Evolutionary conservation across 2,113 vertebrate species (phyloP), one percentile per base, ranked within the genome.

Genomic region (Danionella cerebrum): DNA sequence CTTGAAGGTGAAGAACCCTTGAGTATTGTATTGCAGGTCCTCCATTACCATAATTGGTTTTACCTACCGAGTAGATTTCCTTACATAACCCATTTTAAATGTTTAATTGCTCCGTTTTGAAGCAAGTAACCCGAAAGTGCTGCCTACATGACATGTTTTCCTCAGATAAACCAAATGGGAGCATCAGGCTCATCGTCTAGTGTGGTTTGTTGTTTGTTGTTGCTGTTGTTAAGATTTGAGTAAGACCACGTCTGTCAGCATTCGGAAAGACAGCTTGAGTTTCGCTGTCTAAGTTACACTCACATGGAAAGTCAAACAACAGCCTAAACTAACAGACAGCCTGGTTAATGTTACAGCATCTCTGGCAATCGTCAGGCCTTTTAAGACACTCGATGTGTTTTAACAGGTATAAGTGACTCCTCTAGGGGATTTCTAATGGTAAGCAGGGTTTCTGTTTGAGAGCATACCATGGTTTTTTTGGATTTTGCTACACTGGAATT

Each of bases 11-110:
- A 83, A 83, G 79, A 76, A 77, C 84, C 71, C 76, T 79, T 79
- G 71, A 76, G 84, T 80, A 78, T 90, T 84, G 80, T 82, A 66
- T 90, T 90, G 85, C 88, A 85, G 82, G 76, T 82, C 81, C 79
- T 47, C 84, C 84, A 90, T 90, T 87, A 87, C 67, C 73, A 84
- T 89, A 86, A 90, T 90, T 88, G 86, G 80, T 81, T 87, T 83
- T 85, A 85, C 79, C 84, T 74, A 81, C 75, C 80, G 79, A 84
- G 78, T 78, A 79, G 81, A 80, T 82, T 87, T 84, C 81, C 84
- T 87, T 78, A 76, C 79, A 76, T 80, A 81, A 74, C 70, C 76
- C 47, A 55, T 63, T 77, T 65, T 89, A 85, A 89, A 90, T 90
- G 79, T 89, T 90, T 89, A 85, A 90, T 87, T 74, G 76, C 79